These are phyloP conservation scores for Hephaestus fuliginosus DNA, from an alignment of 2,797 vertebrate genomes.

Conservation along the genomic window DNA sequence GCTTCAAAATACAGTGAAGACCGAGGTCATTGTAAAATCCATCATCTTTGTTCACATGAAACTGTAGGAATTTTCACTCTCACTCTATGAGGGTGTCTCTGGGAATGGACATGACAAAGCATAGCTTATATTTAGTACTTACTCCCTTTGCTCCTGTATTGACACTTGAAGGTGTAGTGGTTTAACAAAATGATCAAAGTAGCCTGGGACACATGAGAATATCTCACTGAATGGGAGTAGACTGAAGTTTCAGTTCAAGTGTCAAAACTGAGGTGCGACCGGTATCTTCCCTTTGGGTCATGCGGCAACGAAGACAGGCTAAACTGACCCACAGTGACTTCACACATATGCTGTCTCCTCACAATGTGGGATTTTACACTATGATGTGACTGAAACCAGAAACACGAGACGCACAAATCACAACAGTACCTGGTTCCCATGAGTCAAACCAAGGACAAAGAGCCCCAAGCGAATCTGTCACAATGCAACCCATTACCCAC, in stretches of 20 bases:
- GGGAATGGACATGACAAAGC: not conserved
- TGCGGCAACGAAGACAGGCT: conserved; percentile 24
- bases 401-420: conserved; percentile 60
- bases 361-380: conserved; percentile 51
- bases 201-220: not conserved
- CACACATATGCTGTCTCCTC: conserved; percentile 33
- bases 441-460: conserved; percentile 77
- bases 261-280: conserved; percentile 2
- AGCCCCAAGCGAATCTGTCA: conserved; percentile 56
- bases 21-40: not conserved
- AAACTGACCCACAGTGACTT: conserved; percentile 46
- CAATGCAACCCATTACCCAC: conserved; percentile 67
- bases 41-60: conserved; percentile 11
- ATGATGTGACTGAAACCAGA: conserved; percentile 63
- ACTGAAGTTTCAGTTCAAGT: conserved; percentile 28
- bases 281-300: conserved; percentile 42
- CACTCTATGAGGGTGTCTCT: not conserved
- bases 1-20: not conserved
- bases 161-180: not conserved
- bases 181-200: conserved; percentile 16
- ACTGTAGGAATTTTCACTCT: not conserved
- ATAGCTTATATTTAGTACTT: not conserved
- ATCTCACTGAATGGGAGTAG: conserved; percentile 13
- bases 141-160: not conserved
- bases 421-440: conserved; percentile 74